A percentile compares a stretch with the other conserved stretches of the same genome.
phyloP scores from a whole-genome alignment of 2,888 invertebrate genomes.

The Molorchus minor region DNA sequence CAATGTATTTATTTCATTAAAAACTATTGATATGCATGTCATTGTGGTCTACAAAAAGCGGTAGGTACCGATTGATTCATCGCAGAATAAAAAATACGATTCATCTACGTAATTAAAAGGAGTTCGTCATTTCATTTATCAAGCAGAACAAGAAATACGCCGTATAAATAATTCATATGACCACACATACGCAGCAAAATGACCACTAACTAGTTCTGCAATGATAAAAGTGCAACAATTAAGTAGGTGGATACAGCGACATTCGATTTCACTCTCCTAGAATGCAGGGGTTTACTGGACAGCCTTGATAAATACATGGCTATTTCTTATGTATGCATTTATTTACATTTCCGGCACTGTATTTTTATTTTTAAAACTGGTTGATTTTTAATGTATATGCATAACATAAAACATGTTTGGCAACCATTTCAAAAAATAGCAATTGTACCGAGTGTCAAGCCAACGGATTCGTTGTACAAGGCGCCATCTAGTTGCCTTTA shows the following conservation, averaged over 20 bases:
- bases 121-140: slow-evolving; percentile 2
- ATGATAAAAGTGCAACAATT: slow-evolving; percentile 26
- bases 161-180: slow-evolving; percentile 20
- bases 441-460: no score
- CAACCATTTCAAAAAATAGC: no score
- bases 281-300: slow-evolving; percentile 21
- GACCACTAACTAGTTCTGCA: slow-evolving; percentile 18
- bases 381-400: slow-evolving; percentile 6
- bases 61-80: neutral
- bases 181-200: slow-evolving; percentile 18
- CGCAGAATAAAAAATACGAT: neutral
- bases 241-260: slow-evolving; percentile 27
- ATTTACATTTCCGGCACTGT: slow-evolving; percentile 21
- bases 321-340: slow-evolving; percentile 4
- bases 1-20: no score
- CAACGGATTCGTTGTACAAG: no score
- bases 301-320: slow-evolving; percentile 27
- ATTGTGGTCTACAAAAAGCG: no score
- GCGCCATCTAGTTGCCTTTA: no score
- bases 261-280: slow-evolving; percentile 17
- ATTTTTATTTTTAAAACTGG: slow-evolving; percentile 7
- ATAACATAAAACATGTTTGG: no score
- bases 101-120: slow-evolving; percentile 8
- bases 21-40: no score
- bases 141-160: slow-evolving; percentile 12